Percentiles rank a stretch among this genome's conserved stretches.
These are phyloP conservation scores for Thymelicus lineola DNA, from an alignment of 2,888 invertebrate species.

Conservation along the genomic window DNA sequence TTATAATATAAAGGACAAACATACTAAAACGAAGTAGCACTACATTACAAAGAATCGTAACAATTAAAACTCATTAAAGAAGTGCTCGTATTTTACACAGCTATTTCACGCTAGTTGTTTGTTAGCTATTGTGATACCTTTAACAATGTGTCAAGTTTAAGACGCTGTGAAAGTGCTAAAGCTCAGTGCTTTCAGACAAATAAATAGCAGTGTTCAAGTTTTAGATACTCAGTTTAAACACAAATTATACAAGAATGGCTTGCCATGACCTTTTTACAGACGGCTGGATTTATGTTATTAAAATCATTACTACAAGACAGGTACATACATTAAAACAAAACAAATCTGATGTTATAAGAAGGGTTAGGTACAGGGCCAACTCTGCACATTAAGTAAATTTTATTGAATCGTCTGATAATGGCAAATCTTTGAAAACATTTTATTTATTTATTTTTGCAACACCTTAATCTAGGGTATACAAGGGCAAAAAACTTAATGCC, in stretches of 20 bases:
- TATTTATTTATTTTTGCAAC: too few relatives aligned
- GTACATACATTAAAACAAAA: too few relatives aligned
- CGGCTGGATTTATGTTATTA: not conserved
- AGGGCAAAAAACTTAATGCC: too few relatives aligned
- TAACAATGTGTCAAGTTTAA: slow-evolving; percentile 5
- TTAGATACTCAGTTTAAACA: not conserved
- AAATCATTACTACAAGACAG: too few relatives aligned
- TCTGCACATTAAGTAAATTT: too few relatives aligned
- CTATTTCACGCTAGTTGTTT: not conserved
- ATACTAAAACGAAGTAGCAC: too few relatives aligned
- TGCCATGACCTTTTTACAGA: not conserved
- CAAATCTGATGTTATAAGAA: too few relatives aligned
- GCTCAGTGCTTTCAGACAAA: slow-evolving; percentile 2
- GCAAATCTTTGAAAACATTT: too few relatives aligned
- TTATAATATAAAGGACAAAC: too few relatives aligned
- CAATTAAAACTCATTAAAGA: slow-evolving; percentile 1
- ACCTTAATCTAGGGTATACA: too few relatives aligned
- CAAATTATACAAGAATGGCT: not conserved
- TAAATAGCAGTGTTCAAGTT: not conserved
- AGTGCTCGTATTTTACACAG: not conserved
- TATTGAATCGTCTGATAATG: too few relatives aligned
- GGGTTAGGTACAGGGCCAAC: too few relatives aligned
- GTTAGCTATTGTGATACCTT: not conserved
- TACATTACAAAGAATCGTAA: not conserved
- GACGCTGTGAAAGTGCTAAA: not conserved